Base-by-base conservation (phyloP, 2,888 invertebrate genomes). In the Prosopocoilus inquinatus region DNA sequence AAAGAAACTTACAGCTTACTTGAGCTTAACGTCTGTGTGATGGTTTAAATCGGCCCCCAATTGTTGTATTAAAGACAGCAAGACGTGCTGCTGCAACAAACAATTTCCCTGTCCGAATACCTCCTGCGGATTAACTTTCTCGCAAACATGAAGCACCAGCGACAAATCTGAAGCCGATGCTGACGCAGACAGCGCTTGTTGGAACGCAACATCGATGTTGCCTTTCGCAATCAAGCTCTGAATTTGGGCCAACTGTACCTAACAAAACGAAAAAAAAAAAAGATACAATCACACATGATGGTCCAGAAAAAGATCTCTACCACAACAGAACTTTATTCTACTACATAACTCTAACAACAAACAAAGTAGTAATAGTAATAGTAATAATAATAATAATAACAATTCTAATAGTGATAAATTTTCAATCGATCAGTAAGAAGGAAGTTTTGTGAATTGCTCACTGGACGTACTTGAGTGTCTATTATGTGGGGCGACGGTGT, bases 41-140 rank as follows among this genome's bases (percentile, higher is more conserved):
- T 88, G 86, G 60, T 84, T 82, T 79, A 97, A 85, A 72, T 96
- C 96, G 0, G 93, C 90, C 12, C 94, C 91, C 13, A 96, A 84
- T 76, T 97, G 97, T 73, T 97, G 96, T 67, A 98, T 91, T 28
- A 98, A 84, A 2, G 96, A 94, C 49, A 98, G 81, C 62, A 97
- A 81, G 55, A 96, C 94, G 67, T 91, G 91, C 75, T 96, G 96
- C 64, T 89, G 88, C 55, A 96, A 83, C 16, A 85, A 82, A 69
- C 91, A 92, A 11, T 85, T 83, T 8, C 75, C 76, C 62, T 82
- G 82, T 7, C 84, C 83, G 78, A 96, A 93, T 58, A 95, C 89
- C 58, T 82, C 82, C 53, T 84, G 82, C 1, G 91, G 90, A 70
- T 93, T 90, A 13, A 93, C 91, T 59, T 85, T 84, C 69, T 93